These are phyloP conservation scores for Potamilus streckersoni DNA, from an alignment of 1,140 invertebrate species.

Conservation along the genomic window DNA sequence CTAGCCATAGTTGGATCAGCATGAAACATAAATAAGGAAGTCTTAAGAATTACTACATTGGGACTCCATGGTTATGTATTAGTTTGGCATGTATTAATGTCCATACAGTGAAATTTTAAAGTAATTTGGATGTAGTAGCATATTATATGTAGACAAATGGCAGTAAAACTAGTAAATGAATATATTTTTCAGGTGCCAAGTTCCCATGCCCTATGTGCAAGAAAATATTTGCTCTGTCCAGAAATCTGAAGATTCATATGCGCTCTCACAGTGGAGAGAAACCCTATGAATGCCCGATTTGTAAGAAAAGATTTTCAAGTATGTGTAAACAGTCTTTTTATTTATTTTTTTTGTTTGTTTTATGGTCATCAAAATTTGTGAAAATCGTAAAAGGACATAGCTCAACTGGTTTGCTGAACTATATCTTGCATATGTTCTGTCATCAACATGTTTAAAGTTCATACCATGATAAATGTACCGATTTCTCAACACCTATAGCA, in stretches of 20 bases:
- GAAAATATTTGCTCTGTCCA: slow-evolving; percentile 64
- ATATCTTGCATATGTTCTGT: not conserved
- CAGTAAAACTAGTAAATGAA: not conserved
- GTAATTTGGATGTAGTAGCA: not conserved
- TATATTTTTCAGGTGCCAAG: slow-evolving; percentile 30
- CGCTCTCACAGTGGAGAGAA: slow-evolving; percentile 84
- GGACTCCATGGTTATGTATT: not conserved
- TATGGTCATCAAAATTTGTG: not conserved
- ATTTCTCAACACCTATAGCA: too few species aligned
- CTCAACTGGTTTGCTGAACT: too few species aligned
- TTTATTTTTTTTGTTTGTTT: too few species aligned
- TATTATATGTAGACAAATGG: not conserved
- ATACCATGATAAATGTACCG: not conserved
- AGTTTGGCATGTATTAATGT: not conserved
- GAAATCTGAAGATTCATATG: slow-evolving; percentile 67
- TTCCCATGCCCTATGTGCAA: slow-evolving; percentile 49
- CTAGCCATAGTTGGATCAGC: too few species aligned
- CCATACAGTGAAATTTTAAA: slow-evolving; percentile 11
- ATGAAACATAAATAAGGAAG: too few species aligned
- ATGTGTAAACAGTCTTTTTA: slow-evolving; percentile 4
- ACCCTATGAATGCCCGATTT: slow-evolving; percentile 61
- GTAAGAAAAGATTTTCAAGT: slow-evolving; percentile 60
- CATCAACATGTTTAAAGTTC: not conserved
- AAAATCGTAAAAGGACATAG: too few species aligned
- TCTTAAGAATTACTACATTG: not conserved